These are phyloP conservation scores for Meriones psammophilus DNA, from an alignment of 2,797 vertebrate genomes.

Conservation along the genomic window DNA sequence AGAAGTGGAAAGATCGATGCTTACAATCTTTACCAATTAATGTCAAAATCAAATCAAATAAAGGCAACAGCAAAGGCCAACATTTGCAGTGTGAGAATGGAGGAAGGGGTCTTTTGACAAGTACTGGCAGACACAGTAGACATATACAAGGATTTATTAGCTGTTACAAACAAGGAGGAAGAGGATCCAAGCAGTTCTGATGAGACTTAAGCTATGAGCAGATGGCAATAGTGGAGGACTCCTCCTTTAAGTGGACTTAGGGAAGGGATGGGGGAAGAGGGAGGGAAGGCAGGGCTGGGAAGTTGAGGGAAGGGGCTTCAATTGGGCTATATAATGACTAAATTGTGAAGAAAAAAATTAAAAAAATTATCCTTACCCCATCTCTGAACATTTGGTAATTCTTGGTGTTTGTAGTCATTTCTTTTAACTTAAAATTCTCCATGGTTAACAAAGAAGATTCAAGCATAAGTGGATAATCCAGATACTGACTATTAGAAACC, in stretches of 20 bases:
- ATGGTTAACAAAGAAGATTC: not conserved
- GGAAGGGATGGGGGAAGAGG: too few species aligned
- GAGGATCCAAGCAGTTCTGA: too few species aligned
- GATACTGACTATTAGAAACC: not conserved
- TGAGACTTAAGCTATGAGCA: too few species aligned
- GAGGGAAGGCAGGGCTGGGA: too few species aligned
- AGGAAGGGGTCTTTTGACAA: not conserved
- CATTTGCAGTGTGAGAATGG: not conserved
- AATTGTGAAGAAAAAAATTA: too few species aligned
- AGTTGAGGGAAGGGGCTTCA: too few species aligned
- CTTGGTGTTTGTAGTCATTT: constrained; percentile 38
- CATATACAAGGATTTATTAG: not conserved
- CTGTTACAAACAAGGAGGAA: not conserved
- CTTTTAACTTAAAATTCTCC: not conserved
- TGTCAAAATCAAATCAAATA: constrained; percentile 75
- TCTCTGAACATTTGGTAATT: not conserved
- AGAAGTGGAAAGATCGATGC: constrained; percentile 48
- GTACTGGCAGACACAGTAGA: constrained; percentile 5
- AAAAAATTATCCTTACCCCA: not conserved
- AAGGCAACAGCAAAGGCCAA: constrained; percentile 64
- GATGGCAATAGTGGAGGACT: too few species aligned
- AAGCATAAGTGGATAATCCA: not conserved
- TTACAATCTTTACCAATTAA: constrained; percentile 73
- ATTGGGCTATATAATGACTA: too few species aligned
- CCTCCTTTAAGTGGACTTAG: too few species aligned